A percentile compares a stretch with the other conserved stretches of the same genome.
Conservation (phyloP, 1,140 invertebrate genomes). For the Orussus abietinus region DNA sequence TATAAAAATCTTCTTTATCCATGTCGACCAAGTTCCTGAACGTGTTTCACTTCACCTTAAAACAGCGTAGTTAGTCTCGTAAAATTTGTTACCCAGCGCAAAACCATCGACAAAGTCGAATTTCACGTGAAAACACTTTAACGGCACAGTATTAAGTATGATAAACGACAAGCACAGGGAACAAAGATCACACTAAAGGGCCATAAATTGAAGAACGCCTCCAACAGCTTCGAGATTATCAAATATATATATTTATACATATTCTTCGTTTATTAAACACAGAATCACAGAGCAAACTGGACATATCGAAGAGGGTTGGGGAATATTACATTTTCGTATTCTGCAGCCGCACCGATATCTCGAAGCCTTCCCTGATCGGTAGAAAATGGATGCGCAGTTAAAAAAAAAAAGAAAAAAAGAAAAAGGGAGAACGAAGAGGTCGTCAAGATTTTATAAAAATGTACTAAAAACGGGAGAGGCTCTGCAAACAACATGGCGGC, state of each 20-base stretch:
- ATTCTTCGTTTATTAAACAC: conserved; percentile 44
- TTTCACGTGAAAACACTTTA: not conserved
- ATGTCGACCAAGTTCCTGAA: too few relatives aligned
- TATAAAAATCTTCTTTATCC: too few relatives aligned
- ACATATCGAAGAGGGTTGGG: conserved; percentile 35
- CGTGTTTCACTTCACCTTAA: too few relatives aligned
- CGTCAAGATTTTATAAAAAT: too few relatives aligned
- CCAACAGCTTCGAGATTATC: conserved; percentile 18
- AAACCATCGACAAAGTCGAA: conserved; percentile 2
- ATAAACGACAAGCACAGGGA: not conserved
- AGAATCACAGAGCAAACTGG: conserved; percentile 49
- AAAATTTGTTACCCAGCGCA: conserved; percentile 4
- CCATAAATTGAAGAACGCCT: too few relatives aligned
- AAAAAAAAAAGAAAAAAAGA: not conserved
- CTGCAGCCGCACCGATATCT: not conserved
- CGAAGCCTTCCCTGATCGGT: not conserved
- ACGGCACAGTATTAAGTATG: not conserved
- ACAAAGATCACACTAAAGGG: too few relatives aligned
- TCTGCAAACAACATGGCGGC: not conserved
- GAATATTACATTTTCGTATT: conserved; percentile 24
- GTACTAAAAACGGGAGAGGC: too few relatives aligned
- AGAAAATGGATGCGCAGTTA: not conserved
- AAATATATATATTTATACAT: conserved; percentile 22
- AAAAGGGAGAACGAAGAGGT: not conserved
- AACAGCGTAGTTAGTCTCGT: too few relatives aligned